A percentile compares a stretch with the other conserved stretches of the same genome.
Conservation (phyloP, 2,888 invertebrate genomes). For the Tanypteryx hageni region DNA sequence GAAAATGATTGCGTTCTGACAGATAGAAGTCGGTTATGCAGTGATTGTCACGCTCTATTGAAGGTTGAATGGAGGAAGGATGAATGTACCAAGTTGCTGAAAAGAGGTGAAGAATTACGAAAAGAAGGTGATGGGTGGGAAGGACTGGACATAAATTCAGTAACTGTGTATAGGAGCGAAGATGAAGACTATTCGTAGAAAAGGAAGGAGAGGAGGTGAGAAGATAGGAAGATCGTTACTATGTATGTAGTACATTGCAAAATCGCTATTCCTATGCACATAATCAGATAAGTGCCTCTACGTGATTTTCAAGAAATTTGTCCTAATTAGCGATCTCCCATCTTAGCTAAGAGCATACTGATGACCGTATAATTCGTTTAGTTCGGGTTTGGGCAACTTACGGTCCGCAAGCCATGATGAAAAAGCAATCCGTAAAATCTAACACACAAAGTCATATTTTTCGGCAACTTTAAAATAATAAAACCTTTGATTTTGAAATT, state of each 20-base stretch:
- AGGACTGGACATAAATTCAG: no score
- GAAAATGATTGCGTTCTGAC: background rate
- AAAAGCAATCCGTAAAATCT: no score
- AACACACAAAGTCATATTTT: no score
- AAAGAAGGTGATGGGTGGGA: no score
- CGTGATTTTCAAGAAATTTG: conserved; percentile 22
- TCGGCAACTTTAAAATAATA: no score
- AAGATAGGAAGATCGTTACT: conserved; percentile 11
- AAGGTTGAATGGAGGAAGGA: background rate
- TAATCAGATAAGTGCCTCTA: conserved; percentile 2
- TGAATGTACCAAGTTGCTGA: no score
- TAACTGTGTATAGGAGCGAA: no score
- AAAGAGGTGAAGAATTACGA: no score
- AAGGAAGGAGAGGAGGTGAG: background rate
- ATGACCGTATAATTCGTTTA: background rate
- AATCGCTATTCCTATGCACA: conserved; percentile 3
- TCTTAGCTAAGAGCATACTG: background rate
- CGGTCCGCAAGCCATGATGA: no score
- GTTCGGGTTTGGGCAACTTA: no score
- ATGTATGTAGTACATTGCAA: background rate
- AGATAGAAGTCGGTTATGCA: background rate
- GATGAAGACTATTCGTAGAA: no score
- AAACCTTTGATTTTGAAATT: no score
- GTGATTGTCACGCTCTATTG: background rate
- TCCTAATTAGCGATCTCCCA: background rate